Evolutionary conservation across 2,113 vertebrate genomes (phyloP).

Genomic region (Gambusia affinis): DNA sequence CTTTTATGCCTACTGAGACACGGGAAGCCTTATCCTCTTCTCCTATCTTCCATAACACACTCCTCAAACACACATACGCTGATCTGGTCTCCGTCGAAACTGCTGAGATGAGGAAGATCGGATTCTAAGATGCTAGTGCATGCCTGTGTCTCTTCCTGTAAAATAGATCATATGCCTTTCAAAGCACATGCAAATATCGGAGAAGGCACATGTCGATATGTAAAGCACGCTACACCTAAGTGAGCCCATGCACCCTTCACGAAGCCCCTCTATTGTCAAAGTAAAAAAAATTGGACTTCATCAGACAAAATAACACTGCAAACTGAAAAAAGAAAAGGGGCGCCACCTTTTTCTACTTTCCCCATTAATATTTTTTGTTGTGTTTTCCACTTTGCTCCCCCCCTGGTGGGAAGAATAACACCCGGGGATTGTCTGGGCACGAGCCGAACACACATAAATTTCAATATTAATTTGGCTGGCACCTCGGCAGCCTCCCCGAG

Average conservation of each 20-base stretch:
- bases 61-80: constrained; percentile 48
- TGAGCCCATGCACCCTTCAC: neutral
- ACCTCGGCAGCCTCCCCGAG: constrained; percentile 50
- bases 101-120: constrained; percentile 75
- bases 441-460: constrained; percentile 78
- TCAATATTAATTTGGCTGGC: constrained; percentile 75
- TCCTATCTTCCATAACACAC: constrained; percentile 75
- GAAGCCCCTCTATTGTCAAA: neutral
- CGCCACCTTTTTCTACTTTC: constrained; percentile 14
- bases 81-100: constrained; percentile 67
- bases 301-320: constrained; percentile 54
- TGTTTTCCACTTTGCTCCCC: constrained; percentile 67
- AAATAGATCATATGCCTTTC: constrained; percentile 30
- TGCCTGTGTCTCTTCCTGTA: constrained; percentile 31
- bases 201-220: constrained; percentile 16
- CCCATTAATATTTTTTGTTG: constrained; percentile 15
- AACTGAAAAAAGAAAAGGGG: constrained; percentile 47
- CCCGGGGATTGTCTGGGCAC: constrained; percentile 69
- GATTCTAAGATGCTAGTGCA: constrained; percentile 45
- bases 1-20: constrained; percentile 71
- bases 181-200: constrained; percentile 44
- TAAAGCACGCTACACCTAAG: constrained; percentile 14
- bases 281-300: neutral
- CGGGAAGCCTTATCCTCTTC: constrained; percentile 70
- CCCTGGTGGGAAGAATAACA: constrained; percentile 41